Conservation (phyloP, 2,888 invertebrate genomes). For the Dryomyza anilis region DNA sequence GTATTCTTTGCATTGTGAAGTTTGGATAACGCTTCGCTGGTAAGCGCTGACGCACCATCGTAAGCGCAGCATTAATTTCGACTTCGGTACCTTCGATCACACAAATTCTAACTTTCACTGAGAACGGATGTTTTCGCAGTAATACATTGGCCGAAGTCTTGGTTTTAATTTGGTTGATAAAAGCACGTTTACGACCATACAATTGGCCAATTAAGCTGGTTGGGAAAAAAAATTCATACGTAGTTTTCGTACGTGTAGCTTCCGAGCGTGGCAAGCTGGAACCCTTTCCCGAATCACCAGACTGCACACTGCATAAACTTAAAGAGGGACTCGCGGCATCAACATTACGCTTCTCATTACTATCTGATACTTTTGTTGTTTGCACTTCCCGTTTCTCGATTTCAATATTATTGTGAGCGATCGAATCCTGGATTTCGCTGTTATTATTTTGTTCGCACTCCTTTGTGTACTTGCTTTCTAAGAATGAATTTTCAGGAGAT, state of each 20-base stretch:
- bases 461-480: slow-evolving; percentile 56
- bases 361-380: slow-evolving; percentile 27
- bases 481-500: slow-evolving; percentile 59
- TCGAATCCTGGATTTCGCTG: slow-evolving; percentile 32
- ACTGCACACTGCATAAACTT: slow-evolving; percentile 61
- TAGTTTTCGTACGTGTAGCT: slow-evolving; percentile 50
- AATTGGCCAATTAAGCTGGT: slow-evolving; percentile 81
- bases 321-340: slow-evolving; percentile 69
- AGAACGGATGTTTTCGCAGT: slow-evolving; percentile 74
- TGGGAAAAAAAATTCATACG: slow-evolving; percentile 73
- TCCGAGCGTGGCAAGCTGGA: slow-evolving; percentile 58
- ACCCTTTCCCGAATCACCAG: slow-evolving; percentile 60
- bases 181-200: slow-evolving; percentile 82
- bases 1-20: slow-evolving; percentile 69
- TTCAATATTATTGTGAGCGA: neutral
- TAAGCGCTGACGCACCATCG: slow-evolving; percentile 83
- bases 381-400: slow-evolving; percentile 16
- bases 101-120: slow-evolving; percentile 79
- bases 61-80: slow-evolving; percentile 82
- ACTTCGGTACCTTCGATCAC: slow-evolving; percentile 78
- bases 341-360: slow-evolving; percentile 49
- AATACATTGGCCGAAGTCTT: slow-evolving; percentile 79
- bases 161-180: slow-evolving; percentile 79
- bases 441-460: slow-evolving; percentile 51
- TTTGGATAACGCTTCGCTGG: slow-evolving; percentile 81